Conservation (phyloP, 2,113 vertebrate species). For the Petromus typicus region DNA sequence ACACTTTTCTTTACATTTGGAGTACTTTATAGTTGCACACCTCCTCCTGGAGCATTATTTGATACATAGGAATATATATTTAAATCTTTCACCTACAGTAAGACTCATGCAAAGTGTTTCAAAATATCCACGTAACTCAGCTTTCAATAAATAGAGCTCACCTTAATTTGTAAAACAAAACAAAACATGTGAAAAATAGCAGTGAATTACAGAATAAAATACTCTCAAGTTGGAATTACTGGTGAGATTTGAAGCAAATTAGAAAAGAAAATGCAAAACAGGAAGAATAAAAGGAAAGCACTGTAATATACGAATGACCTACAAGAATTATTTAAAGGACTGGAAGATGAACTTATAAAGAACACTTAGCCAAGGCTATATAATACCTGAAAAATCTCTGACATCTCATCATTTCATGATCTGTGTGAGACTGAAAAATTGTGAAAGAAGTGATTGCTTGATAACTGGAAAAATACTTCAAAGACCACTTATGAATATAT, state of each 20-base stretch:
- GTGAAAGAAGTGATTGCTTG: neutral
- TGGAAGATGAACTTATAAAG: neutral
- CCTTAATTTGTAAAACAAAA: neutral
- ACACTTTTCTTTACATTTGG: constrained; percentile 25
- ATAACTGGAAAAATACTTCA: constrained; percentile 27
- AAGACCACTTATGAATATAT: neutral
- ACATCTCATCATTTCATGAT: neutral
- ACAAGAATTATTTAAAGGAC: neutral
- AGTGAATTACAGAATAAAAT: neutral
- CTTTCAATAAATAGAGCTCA: neutral
- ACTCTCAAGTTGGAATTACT: neutral
- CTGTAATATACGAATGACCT: neutral
- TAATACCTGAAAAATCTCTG: neutral
- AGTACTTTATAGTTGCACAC: neutral
- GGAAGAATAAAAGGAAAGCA: neutral
- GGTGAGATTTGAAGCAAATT: neutral
- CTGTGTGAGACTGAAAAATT: neutral
- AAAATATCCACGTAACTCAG: neutral
- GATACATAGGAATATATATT: neutral
- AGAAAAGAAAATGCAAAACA: neutral
- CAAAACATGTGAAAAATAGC: neutral
- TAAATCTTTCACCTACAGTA: neutral
- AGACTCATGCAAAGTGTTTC: neutral
- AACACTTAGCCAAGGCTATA: neutral
- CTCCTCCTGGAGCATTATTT: neutral